These are phyloP conservation scores for Octomys mimax DNA, from an alignment of 2,797 vertebrate genomes.

Conservation along the genomic window DNA sequence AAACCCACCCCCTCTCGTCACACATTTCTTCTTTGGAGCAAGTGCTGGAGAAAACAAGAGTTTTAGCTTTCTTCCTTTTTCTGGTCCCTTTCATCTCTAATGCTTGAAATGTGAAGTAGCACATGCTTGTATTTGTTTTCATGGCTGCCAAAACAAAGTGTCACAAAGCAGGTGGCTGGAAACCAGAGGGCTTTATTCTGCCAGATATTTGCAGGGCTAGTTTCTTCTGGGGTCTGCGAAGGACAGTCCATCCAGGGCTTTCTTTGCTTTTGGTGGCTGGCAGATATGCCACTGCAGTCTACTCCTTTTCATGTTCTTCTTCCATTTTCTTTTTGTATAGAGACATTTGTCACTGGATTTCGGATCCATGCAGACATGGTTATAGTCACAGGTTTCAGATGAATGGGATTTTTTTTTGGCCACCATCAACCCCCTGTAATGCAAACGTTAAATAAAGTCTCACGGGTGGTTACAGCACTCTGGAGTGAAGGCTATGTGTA, in stretches of 20 bases:
- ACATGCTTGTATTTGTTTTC: not conserved
- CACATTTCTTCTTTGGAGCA: not conserved
- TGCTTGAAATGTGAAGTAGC: not conserved
- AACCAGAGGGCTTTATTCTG: not conserved
- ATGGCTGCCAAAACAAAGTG: not conserved
- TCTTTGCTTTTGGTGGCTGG: not conserved
- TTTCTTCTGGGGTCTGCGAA: not conserved
- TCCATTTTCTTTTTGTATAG: not conserved
- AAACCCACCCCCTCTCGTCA: not conserved
- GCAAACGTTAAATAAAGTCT: no score
- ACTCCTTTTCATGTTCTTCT: not conserved
- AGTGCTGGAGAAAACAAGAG: not conserved
- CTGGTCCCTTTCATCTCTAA: no score
- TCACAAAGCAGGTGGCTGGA: not conserved
- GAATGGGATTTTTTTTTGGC: not conserved
- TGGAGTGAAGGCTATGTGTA: no score
- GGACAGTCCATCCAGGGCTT: not conserved
- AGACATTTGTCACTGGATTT: not conserved
- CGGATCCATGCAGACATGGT: not conserved
- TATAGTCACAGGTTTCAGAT: not conserved
- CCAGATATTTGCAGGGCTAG: not conserved
- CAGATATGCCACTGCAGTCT: not conserved
- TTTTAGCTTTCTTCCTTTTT: not conserved
- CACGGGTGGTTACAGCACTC: not conserved
- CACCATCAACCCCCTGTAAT: no score